A percentile compares a stretch with the other conserved stretches of the same genome.
Evolutionary conservation across 2,888 invertebrate species (phyloP).

Genomic region (Rhagonycha fulva): DNA sequence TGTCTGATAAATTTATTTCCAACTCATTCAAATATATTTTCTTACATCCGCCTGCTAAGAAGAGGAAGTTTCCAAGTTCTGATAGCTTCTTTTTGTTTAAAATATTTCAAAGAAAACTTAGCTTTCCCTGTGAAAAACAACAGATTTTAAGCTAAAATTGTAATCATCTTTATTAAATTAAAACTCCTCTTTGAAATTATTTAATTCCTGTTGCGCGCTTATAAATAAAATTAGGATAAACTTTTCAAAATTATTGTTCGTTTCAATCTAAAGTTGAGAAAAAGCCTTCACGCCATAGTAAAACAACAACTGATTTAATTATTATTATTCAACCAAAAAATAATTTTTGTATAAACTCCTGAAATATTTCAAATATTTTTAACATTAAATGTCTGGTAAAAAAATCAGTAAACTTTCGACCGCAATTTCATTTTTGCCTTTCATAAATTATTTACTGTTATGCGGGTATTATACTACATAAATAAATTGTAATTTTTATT

Average conservation of each 20-base stretch:
- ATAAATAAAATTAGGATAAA: background rate
- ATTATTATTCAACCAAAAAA: background rate
- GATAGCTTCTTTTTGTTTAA: conserved; percentile 6
- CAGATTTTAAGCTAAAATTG: conserved; percentile 9
- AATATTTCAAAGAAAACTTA: conserved; percentile 1
- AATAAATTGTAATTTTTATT: background rate
- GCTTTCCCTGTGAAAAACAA: conserved; percentile 8
- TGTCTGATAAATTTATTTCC: background rate
- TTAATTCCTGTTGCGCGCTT: background rate
- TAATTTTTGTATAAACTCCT: too few species aligned
- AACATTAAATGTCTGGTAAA: too few species aligned
- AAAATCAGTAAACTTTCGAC: too few species aligned
- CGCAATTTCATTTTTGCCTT: too few species aligned
- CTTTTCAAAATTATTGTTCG: background rate
- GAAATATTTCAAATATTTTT: too few species aligned
- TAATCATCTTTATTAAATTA: conserved; percentile 10
- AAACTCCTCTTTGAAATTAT: background rate
- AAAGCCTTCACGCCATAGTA: background rate
- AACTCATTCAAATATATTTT: background rate
- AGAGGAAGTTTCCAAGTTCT: conserved; percentile 5
- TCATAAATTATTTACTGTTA: too few species aligned
- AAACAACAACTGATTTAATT: background rate
- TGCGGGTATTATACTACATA: background rate
- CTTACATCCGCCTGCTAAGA: background rate
- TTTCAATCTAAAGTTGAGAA: background rate